Evolutionary conservation across 2,113 vertebrate genomes (phyloP), one percentile per base, ranked within the genome.

Genomic region (Anarhynchus alexandrinus): DNA sequence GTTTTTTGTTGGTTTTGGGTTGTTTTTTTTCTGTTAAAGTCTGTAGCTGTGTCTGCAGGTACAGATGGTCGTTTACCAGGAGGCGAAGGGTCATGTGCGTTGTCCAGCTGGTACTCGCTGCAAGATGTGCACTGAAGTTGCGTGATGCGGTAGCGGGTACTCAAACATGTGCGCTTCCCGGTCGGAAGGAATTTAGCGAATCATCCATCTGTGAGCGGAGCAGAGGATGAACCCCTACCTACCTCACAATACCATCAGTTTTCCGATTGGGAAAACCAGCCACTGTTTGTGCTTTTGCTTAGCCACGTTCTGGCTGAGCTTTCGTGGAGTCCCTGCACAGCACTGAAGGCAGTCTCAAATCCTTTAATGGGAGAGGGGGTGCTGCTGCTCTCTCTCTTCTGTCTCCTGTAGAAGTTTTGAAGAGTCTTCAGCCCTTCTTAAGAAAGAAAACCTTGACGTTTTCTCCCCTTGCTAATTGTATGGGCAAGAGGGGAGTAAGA

Each of bases 241-340:
- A 16, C 27, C 76, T 83, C 38, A 0, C 21, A 3, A 5, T 4
- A 3, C 27, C n/a, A 3, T 34, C 21, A 0, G 1, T 74, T 65
- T 86, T 70, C 29, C 13, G 2, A 0, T 15, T 18, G 55, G 40
- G 55, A 81, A 61, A 36, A 47, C 9, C 49, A 83, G 30, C 16
- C 14, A 1, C 25, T 0, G 0, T 19, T 29, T 11, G 67, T 81
- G 62, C 20, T 5, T 38, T 59, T 86, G 54, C 18, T 49, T 15
- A 32, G 18, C n/a, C 29, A 1, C 5, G 0, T 32, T 45, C 57
- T 29, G 12, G 14, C 57, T 22, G 42, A 76, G 81, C 16, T 34
- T 26, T 66, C 9, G 4, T 34, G 64, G 51, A 16, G 13, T 34
- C 40, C 30, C 55, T 15, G 40, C 36, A 0, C 9, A 5, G 45